Base-by-base conservation (phyloP, 2,888 invertebrate genomes). In the Drosophila yooni region DNA sequence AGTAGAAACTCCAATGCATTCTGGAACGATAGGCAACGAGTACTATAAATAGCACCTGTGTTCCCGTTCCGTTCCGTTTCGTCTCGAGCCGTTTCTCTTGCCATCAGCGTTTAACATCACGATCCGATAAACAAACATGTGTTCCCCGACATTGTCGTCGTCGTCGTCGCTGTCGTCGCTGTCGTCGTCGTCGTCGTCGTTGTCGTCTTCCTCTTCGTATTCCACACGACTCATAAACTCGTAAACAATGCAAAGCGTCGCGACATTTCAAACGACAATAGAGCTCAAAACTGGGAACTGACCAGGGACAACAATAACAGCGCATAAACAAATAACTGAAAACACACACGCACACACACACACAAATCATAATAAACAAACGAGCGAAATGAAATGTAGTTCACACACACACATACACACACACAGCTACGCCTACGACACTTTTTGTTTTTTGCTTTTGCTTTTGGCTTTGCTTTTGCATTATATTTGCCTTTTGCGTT, bases 291-390 rank as follows among this genome's bases (percentile, higher is more conserved):
- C 40, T 38, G 56, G 34, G 34, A 52, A 74, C 74, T 78, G 78
- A 79, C 78, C 78, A 74, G n/a, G 15, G 74, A 54, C 78, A 78
- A 71, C 53, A 63, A 65, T 46, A 71, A 48, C 48, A 51, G 10
- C 52, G 29, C 51, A 59, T 77, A 70, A 78, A 57, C 74, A 74
- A 70, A 74, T 68, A 70, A 58, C 61, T n/a, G 58, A 54, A 43
- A 18, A 33, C 61, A 36, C 59, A 68, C 18, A 54, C 61, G n/a
- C 34, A 56, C 33, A 59, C 40, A 43, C 36, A 54, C 43, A 67
- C 54, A 59, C 27, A 68, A 74, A 74, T 70, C 66, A 65, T 64
- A 76, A 76, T 76, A 71, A 76, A 62, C 64, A 70, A 77, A 50
- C 65, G 27, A 59, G n/a, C 15, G 27, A 74, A 64, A 61, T 62